Evolutionary conservation across 2,888 invertebrate genomes (phyloP), one percentile per base, ranked within the genome.

Genomic region (Dryocosmus kuriphilus): DNA sequence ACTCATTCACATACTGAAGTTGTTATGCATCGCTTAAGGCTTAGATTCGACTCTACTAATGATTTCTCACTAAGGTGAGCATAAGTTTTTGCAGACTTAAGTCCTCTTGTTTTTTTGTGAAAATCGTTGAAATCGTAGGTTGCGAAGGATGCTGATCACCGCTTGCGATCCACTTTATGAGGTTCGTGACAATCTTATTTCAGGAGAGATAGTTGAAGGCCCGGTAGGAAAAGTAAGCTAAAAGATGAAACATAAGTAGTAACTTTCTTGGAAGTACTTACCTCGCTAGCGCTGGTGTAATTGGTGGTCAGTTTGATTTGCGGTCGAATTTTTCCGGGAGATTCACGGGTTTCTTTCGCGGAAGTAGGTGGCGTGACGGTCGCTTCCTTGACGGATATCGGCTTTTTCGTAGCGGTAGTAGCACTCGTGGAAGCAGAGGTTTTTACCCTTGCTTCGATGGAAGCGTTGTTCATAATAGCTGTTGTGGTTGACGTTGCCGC

Each of bases 401-500:
- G 61, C 27, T 81, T 80, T 80, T 80, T 83, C 71, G 82, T 83
- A 32, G 92, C 92, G 76, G 91, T 90, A 30, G 80, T 75, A n/a
- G 91, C 83, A 11, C 88, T 87, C 75, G 87, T 88, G 74, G 92
- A 90, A 35, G 81, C 74, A 19, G 80, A 67, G 74, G 79, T 77
- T 76, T 84, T 85, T 74, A 84, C 79, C 27, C 84, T 75, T 16
- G 84, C 80, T 65, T 83, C 86, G 71, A 83, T 83, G 51, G 83
- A 81, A 46, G 77, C 78, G 61, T 65, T 82, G 57, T 79, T 80
- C 60, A 78, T 55, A n/a, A 74, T 75, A 57, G 74, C 65, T 77
- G 79, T 77, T 88, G 86, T 92, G 92, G 92, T 92, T 92, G 62
- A 90, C 91, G 91, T 46, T 86, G 90, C 84, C 88, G 89, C 91